Conservation (phyloP, 53 echinoderm and acorn worm genomes). For the Pentamera pediparva region DNA sequence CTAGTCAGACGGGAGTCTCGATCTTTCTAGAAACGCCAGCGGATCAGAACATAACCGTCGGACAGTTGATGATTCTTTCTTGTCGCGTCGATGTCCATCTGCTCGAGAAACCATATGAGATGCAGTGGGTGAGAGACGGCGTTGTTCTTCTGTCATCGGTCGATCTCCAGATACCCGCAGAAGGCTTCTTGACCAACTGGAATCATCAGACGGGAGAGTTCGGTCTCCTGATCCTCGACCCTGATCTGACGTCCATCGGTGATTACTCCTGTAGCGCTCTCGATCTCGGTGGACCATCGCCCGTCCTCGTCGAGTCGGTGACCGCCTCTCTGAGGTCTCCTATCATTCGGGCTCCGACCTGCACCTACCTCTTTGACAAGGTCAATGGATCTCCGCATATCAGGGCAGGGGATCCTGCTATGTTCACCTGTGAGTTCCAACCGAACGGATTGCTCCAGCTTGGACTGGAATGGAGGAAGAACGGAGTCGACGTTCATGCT, state of each 20-base stretch:
- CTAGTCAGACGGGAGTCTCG: no score
- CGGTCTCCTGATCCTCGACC: constrained; percentile 28
- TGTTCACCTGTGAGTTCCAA: not conserved
- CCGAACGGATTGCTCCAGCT: not conserved
- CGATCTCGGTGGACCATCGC: not conserved
- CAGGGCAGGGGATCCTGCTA: not conserved
- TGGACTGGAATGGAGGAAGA: not conserved
- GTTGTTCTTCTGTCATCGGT: not conserved
- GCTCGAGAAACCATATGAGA: constrained; percentile 13
- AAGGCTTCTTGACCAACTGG: constrained; percentile 22
- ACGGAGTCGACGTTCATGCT: not conserved
- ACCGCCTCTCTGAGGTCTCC: constrained; percentile 18
- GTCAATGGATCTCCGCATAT: not conserved
- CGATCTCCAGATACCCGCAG: not conserved
- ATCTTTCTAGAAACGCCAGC: not conserved
- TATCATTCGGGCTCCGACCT: constrained; percentile 1
- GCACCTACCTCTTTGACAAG: constrained; percentile 17
- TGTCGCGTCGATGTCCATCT: constrained; percentile 22
- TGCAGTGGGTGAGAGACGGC: constrained; percentile 36
- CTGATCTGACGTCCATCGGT: not conserved
- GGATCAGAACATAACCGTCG: constrained; percentile 1
- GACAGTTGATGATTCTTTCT: constrained; percentile 9
- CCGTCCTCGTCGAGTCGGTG: not conserved
- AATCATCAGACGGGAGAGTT: constrained; percentile 15
- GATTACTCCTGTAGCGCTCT: constrained; percentile 28